Evolutionary conservation across 1,140 invertebrate species (phyloP).

Genomic region (Dendroctonus ponderosae): DNA sequence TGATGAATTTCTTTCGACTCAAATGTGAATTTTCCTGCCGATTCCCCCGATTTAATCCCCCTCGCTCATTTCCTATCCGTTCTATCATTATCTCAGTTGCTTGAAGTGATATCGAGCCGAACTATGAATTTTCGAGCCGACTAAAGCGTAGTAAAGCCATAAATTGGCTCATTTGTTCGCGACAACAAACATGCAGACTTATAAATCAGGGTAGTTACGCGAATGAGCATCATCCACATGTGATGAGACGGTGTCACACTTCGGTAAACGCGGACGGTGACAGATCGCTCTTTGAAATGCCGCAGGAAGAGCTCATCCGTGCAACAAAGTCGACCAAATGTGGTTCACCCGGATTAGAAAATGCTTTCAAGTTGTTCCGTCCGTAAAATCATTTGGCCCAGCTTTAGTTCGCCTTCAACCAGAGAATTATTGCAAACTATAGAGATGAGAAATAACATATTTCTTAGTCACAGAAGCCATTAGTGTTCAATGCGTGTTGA

Average conservation of each 20-base stretch:
- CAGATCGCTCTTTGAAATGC: constrained; percentile 36
- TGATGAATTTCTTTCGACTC: too few species aligned
- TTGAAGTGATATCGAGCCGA: background rate
- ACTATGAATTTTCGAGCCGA: background rate
- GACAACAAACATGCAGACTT: constrained; percentile 38
- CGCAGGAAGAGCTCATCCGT: constrained; percentile 34
- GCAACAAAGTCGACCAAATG: constrained; percentile 11
- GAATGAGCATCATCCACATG: constrained; percentile 12
- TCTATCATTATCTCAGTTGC: background rate
- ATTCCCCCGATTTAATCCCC: too few species aligned
- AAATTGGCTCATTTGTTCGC: constrained; percentile 39
- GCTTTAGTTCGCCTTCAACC: too few species aligned
- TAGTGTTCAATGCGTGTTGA: too few species aligned
- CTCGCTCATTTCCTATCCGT: too few species aligned
- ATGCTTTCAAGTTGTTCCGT: background rate
- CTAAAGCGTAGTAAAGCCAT: constrained; percentile 24
- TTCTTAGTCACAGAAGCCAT: too few species aligned
- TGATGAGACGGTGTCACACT: constrained; percentile 31
- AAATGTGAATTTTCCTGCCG: too few species aligned
- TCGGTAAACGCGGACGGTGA: constrained; percentile 34
- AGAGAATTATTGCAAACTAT: too few species aligned
- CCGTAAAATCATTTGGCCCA: too few species aligned
- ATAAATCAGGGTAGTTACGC: constrained; percentile 40
- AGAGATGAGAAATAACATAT: too few species aligned
- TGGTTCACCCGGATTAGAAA: constrained; percentile 8